phyloP scores from a whole-genome alignment of 2,113 vertebrate species.

The Anarrhichthys ocellatus region DNA sequence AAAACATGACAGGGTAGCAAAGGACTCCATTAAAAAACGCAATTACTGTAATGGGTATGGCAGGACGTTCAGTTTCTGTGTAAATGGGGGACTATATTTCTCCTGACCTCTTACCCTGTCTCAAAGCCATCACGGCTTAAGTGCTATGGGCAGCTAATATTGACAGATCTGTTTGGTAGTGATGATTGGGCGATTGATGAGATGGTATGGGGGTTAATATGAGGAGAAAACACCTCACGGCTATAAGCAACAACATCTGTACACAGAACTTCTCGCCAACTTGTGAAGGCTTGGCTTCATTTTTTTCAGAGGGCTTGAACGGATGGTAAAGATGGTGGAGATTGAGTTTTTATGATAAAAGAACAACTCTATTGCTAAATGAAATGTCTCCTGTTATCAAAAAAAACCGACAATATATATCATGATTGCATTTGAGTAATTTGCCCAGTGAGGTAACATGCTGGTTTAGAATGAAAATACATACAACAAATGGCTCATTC shows the following conservation, averaged over 20 bases:
- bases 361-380: not conserved
- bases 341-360: not conserved
- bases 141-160: constrained; percentile 41
- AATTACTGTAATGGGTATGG: constrained; percentile 57
- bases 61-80: constrained; percentile 24
- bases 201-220: constrained; percentile 14
- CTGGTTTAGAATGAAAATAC: not conserved
- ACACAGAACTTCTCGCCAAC: not conserved
- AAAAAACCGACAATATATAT: not conserved
- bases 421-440: not conserved
- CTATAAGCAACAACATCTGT: constrained; percentile 16
- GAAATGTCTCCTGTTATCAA: not conserved
- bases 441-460: not conserved
- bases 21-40: constrained; percentile 49
- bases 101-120: constrained; percentile 37
- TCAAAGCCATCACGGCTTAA: constrained; percentile 36
- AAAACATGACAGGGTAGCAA: constrained; percentile 49
- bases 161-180: constrained; percentile 50
- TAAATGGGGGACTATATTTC: constrained; percentile 29
- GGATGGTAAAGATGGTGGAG: not conserved
- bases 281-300: not conserved
- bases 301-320: not conserved
- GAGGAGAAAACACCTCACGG: not conserved
- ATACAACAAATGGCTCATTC: not conserved
- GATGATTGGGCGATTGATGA: constrained; percentile 52